Percentiles rank a stretch among this genome's conserved stretches.
phyloP scores from a whole-genome alignment of 2,113 vertebrate species.

The Rafetus swinhoei region DNA sequence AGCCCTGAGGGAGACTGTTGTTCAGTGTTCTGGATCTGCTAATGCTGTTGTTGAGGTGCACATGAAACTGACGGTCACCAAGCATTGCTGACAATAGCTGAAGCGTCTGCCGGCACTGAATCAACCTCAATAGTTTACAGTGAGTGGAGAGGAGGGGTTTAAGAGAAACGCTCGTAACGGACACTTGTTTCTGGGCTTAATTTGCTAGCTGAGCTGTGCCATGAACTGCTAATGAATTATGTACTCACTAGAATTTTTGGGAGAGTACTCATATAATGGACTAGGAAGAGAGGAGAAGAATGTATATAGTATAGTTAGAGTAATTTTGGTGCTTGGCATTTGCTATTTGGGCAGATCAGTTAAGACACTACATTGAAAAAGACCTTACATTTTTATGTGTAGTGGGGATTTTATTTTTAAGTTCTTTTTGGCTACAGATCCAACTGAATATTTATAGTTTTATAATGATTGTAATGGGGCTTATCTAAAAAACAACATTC shows the following conservation, averaged over 20 bases:
- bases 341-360: not conserved
- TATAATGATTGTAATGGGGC: not conserved
- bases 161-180: not conserved
- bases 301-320: not conserved
- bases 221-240: not conserved
- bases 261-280: not conserved
- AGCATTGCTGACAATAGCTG: too few species aligned
- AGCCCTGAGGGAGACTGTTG: too few species aligned
- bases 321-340: not conserved
- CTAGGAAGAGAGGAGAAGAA: not conserved
- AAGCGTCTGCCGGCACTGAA: too few species aligned
- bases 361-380: not conserved
- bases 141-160: not conserved
- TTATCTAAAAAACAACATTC: too few species aligned
- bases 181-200: not conserved
- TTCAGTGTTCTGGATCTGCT: too few species aligned
- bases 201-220: accelerated
- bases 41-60: too few species aligned
- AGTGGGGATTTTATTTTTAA: not conserved
- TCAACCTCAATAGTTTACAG: accelerated
- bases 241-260: not conserved
- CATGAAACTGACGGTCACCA: too few species aligned
- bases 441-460: not conserved
- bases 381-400: not conserved
- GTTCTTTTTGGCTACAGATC: not conserved